phyloP scores from a whole-genome alignment of 2,113 vertebrate genomes.

The Nyctereutes procyonoides region DNA sequence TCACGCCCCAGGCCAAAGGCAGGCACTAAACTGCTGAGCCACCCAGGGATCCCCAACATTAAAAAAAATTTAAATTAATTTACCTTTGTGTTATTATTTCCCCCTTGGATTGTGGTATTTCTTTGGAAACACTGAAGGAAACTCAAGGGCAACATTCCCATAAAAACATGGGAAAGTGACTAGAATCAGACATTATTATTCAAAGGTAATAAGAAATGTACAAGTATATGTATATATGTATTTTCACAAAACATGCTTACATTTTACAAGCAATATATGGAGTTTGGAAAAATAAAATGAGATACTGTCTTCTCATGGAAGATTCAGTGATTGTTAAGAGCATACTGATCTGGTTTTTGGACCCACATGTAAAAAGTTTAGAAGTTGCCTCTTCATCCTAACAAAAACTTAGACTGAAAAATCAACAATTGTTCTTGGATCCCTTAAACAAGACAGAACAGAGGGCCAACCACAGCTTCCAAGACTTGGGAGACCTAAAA shows the following conservation, averaged over 20 bases:
- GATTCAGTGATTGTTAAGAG: background rate
- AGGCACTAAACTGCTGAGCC: too few relatives aligned
- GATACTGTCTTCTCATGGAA: background rate
- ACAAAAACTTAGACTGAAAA: background rate
- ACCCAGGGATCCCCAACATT: too few relatives aligned
- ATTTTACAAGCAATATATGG: background rate
- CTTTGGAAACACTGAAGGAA: background rate
- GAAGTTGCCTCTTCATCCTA: background rate
- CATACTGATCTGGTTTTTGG: background rate
- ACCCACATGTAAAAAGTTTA: background rate
- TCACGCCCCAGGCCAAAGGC: too few relatives aligned
- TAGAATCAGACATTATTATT: background rate
- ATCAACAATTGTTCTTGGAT: background rate
- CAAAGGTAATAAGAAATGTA: constrained; percentile 9
- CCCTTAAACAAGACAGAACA: background rate
- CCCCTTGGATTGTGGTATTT: background rate
- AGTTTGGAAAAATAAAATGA: background rate
- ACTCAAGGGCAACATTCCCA: background rate
- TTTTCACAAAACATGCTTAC: background rate
- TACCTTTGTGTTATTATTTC: background rate
- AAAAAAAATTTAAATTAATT: too few relatives aligned
- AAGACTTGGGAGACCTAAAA: background rate
- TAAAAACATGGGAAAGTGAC: background rate
- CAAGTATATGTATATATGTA: background rate
- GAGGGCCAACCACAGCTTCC: background rate